phyloP scores from a whole-genome alignment of 92 coral and sea anemone species.

The Diadumene lineata region DNA sequence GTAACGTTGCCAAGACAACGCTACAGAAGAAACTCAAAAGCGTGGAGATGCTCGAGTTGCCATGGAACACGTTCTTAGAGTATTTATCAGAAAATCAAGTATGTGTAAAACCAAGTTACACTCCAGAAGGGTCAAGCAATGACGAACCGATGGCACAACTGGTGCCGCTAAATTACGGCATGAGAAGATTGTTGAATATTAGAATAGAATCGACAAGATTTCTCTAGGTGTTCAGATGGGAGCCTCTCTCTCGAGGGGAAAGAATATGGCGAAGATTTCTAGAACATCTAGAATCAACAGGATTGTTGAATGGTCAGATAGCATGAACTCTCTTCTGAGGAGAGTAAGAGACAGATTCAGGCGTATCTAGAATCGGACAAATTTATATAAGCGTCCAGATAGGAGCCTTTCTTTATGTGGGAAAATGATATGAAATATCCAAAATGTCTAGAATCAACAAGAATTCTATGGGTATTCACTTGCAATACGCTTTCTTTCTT shows the following conservation, averaged over 20 bases:
- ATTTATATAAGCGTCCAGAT: too few species aligned
- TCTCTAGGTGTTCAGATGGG: not conserved
- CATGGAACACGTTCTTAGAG: constrained; percentile 75
- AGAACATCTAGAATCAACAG: not conserved
- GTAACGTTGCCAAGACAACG: constrained; percentile 63
- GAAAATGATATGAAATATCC: too few species aligned
- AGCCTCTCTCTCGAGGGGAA: not conserved
- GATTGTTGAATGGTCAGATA: too few species aligned
- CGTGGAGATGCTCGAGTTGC: constrained; percentile 77
- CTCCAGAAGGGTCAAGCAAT: constrained; percentile 62
- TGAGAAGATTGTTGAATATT: constrained; percentile 76
- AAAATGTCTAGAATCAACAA: too few species aligned
- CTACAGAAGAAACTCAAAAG: constrained; percentile 64
- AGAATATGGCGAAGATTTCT: not conserved
- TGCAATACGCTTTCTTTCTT: too few species aligned
- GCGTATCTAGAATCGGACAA: too few species aligned
- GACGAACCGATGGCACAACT: constrained; percentile 77
- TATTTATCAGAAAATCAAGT: constrained; percentile 61
- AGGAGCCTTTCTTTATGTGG: too few species aligned
- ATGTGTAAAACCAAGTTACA: constrained; percentile 44
- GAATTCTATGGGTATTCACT: too few species aligned
- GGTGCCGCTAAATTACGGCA: constrained; percentile 73
- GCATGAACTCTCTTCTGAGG: too few species aligned
- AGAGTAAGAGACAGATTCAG: too few species aligned
- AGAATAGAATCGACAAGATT: constrained; percentile 48